Base-by-base conservation (phyloP, 2,888 invertebrate genomes). In the Mesorhabditis spiculigera region DNA sequence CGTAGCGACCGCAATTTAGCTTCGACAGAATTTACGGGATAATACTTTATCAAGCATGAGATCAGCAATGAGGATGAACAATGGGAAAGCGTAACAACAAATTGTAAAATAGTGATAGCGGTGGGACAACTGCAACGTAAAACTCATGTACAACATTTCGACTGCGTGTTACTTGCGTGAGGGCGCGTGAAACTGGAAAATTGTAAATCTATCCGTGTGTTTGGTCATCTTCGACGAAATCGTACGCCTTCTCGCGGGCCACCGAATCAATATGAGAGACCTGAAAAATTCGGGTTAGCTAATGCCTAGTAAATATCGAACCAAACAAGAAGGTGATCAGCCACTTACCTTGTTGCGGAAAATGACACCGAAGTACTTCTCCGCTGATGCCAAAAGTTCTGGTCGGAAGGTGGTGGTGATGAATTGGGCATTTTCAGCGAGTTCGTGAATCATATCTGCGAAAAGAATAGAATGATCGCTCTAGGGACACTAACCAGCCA, bases 341-440 rank as follows among this genome's bases (percentile, higher is more conserved):
- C 28, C 28, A 28, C 28, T 28, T 50, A 89, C 89, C 86, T 89
- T 89, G 81, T 89, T 89, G 64, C 88, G 85, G 76, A 86, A 98
- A 87, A 95, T 94, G 74, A 98, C 97, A 69, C 97, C 97, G 88
- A 97, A 98, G 89, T 95, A 98, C 88, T 97, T 97, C 88, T 97
- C 93, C 0, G 97, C 96, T 87, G 95, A 93, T 85, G 95, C 95
- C 45, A 98, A 88, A 73, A 98, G 87, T 87, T 98, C 97, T 0
- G 97, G 96, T 83, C 97, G 89, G 91, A 98, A 98, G 8, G 98
- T 98, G 16, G 98, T 98, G 0, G 97, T 97, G 86, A 98, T 98
- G 88, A 98, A 98, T 88, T 98, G 98, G 0, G 97, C 97, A 63
- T 94, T 93, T 45, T 91, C 90, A 5, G 94, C 93, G 71, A 96